phyloP scores from a whole-genome alignment of 2,113 vertebrate species.

The Gallinago undulata region DNA sequence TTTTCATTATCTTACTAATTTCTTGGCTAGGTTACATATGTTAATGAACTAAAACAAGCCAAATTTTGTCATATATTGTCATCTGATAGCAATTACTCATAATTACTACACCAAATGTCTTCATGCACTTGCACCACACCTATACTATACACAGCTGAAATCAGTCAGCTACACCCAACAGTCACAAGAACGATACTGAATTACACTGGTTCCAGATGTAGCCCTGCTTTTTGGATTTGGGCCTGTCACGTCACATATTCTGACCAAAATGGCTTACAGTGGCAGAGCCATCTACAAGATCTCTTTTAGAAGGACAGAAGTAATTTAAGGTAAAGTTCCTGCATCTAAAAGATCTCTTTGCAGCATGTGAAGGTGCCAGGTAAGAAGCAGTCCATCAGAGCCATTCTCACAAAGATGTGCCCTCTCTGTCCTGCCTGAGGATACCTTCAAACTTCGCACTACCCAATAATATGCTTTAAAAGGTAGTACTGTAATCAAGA shows the following conservation, averaged over 20 bases:
- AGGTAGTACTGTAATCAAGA: not conserved
- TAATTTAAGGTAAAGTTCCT: not conserved
- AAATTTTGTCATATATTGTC: not conserved
- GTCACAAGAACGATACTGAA: not conserved
- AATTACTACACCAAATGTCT: not conserved
- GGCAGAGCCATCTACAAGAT: not conserved
- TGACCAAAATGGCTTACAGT: not conserved
- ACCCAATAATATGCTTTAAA: not conserved
- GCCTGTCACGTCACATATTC: not conserved
- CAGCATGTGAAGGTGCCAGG: accelerated
- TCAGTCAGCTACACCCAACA: not conserved
- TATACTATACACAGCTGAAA: not conserved
- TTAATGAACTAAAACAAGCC: not conserved
- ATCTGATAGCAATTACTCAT: not conserved
- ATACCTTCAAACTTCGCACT: not conserved
- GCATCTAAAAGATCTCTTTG: not conserved
- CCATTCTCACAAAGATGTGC: not conserved
- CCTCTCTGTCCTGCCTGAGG: accelerated
- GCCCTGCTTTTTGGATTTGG: not conserved
- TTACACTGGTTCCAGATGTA: not conserved
- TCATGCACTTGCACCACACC: not conserved
- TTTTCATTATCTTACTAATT: not conserved
- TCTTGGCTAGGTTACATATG: not conserved
- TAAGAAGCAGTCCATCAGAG: not conserved
- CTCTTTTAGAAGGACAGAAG: not conserved